Evolutionary conservation across 2,797 vertebrate species (phyloP), one percentile per base, ranked within the genome.

Genomic region (Rhinatrema bivittatum): DNA sequence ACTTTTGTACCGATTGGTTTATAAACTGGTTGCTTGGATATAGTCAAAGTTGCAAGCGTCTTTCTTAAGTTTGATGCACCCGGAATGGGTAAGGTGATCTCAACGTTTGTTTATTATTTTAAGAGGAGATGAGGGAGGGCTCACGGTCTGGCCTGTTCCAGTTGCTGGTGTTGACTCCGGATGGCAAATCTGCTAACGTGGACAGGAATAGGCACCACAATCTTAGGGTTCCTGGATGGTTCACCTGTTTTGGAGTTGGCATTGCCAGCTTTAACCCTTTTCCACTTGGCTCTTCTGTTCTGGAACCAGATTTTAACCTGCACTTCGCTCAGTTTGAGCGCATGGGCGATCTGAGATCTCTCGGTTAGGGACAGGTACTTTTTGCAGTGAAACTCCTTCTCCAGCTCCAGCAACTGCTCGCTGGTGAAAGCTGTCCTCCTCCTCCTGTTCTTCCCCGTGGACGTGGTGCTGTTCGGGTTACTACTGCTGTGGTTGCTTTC

Each of bases 281-380:
- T 98, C 94, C 94, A 98, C 60, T 98, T 98, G 25, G 95, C 94
- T 21, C 94, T 72, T 15, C 94, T 79, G 85, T 98, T 98, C 88
- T 98, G 95, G 79, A 98, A 98, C 95, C 93, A 98, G 84, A 98
- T 98, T 76, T 98, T 97, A 48, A 98, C 95, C 76, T 98, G 95
- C 46, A 98, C 95, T 66, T 98, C 94, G 79, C 93, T 98, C 63
- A 97, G 90, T 55, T 97, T 96, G 50, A 98, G 86, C 30, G 95
- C 93, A 10, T 98, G 95, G 4, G 95, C 95, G 50, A 98, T 98
- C 85, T 98, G 95, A 3, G 95, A 98, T 54, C 94, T 84, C 86
- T 98, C 95, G 0, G 95, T 98, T 25, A 98, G 72, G 3, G 93
- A 97, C 50, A 98, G 90, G 80, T 98, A 98, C 66, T 98, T 98